phyloP scores from a whole-genome alignment of 2,113 vertebrate species.

The Aptenodytes forsteri region DNA sequence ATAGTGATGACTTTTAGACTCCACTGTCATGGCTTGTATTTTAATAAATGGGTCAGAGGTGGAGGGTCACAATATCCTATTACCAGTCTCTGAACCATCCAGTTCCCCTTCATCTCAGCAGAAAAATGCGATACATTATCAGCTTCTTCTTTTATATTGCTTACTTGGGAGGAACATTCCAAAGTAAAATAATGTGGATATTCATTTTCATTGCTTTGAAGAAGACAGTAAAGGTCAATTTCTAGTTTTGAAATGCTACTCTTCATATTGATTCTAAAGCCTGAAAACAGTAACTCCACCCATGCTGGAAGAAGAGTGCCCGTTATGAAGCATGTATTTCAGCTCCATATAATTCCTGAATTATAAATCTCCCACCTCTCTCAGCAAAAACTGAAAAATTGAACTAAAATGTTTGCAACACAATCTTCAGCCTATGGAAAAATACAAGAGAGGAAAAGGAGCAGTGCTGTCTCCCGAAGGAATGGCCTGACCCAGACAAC shows the following conservation, averaged over 20 bases:
- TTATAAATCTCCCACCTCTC: neutral
- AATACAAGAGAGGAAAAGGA: neutral
- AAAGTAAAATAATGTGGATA: constrained; percentile 7
- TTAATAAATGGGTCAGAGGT: constrained; percentile 23
- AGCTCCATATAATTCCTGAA: neutral
- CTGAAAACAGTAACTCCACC: neutral
- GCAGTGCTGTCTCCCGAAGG: neutral
- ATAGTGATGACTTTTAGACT: neutral
- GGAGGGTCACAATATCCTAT: neutral
- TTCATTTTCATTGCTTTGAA: constrained; percentile 36
- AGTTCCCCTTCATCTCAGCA: neutral
- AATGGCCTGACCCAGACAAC: neutral
- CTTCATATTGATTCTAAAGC: neutral
- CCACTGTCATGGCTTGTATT: neutral
- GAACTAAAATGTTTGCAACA: neutral
- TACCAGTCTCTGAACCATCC: neutral
- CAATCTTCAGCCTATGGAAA: neutral
- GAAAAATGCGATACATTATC: neutral
- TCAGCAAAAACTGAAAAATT: neutral
- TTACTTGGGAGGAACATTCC: neutral
- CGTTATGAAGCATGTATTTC: neutral
- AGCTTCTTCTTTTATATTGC: neutral
- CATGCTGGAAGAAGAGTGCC: neutral
- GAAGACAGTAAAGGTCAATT: constrained; percentile 22
- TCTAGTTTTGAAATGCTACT: constrained; percentile 24